These are phyloP conservation scores for Euwallacea fornicatus DNA, from an alignment of 1,140 invertebrate genomes.

Conservation along the genomic window DNA sequence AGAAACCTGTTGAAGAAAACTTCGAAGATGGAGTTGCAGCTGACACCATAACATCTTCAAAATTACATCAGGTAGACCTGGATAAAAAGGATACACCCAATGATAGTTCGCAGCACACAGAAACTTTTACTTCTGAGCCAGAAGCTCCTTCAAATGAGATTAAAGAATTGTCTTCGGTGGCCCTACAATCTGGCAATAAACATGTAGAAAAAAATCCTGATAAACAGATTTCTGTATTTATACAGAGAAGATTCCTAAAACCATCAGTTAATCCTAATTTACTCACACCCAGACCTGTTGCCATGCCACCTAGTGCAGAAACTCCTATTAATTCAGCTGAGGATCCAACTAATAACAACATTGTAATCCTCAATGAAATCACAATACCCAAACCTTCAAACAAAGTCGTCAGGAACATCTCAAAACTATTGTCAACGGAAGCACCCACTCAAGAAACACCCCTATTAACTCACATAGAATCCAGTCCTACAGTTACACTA, in stretches of 20 bases:
- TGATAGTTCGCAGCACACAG: too few relatives aligned
- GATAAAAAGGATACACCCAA: too few relatives aligned
- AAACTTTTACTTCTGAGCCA: too few relatives aligned
- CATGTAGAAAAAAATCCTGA: too few relatives aligned
- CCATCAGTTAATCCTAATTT: slow-evolving; percentile 23
- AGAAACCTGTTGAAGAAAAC: too few relatives aligned
- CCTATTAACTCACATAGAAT: background rate
- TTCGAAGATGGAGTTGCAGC: too few relatives aligned
- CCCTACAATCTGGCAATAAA: too few relatives aligned
- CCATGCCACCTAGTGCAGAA: background rate
- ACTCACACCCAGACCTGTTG: slow-evolving; percentile 9
- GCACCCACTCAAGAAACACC: background rate
- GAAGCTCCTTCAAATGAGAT: too few relatives aligned
- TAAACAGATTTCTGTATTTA: background rate
- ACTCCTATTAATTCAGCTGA: background rate
- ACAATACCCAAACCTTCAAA: background rate
- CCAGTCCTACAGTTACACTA: background rate
- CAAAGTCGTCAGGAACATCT: background rate
- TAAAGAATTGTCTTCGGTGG: too few relatives aligned
- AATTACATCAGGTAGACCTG: too few relatives aligned
- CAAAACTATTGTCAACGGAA: background rate
- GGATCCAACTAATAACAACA: background rate
- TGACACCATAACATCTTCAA: too few relatives aligned
- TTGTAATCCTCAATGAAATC: background rate
- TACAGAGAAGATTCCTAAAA: slow-evolving; percentile 21